Conservation (phyloP, 2,797 vertebrate species). For the Nothura maculosa region DNA sequence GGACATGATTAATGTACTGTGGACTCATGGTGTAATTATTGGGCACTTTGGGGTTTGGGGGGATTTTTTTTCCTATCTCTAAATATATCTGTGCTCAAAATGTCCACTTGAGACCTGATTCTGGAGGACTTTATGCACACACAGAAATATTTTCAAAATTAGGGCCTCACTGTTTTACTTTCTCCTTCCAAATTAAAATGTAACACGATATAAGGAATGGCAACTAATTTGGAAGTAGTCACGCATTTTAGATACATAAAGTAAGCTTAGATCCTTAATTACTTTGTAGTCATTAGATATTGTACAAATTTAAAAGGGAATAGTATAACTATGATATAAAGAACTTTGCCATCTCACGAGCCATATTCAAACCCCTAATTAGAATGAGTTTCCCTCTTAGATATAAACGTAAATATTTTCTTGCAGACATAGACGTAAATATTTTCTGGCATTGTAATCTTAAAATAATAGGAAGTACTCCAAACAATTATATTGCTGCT, state of each 20-base stretch:
- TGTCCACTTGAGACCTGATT: not conserved
- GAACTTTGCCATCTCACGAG: not conserved
- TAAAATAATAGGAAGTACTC: slow-evolving; percentile 29
- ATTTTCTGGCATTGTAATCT: slow-evolving; percentile 5
- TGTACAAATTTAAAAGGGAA: not conserved
- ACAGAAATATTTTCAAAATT: not conserved
- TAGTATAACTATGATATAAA: not conserved
- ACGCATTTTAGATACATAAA: not conserved
- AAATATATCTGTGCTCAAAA: not conserved
- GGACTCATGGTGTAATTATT: not conserved
- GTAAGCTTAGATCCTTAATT: not conserved
- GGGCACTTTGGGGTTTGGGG: not conserved
- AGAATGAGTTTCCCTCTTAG: not conserved
- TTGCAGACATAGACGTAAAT: not conserved
- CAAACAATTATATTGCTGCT: not conserved
- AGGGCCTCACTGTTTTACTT: not conserved
- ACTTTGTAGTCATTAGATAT: not conserved
- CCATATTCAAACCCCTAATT: not conserved
- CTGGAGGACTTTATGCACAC: not conserved
- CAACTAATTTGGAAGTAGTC: not conserved
- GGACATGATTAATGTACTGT: not conserved
- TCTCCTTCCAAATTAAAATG: not conserved
- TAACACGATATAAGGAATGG: not conserved
- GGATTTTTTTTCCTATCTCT: not conserved
- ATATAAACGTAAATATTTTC: not conserved